Evolutionary conservation across 2,113 vertebrate species (phyloP), one percentile per base, ranked within the genome.

Genomic region (Odocoileus virginianus): DNA sequence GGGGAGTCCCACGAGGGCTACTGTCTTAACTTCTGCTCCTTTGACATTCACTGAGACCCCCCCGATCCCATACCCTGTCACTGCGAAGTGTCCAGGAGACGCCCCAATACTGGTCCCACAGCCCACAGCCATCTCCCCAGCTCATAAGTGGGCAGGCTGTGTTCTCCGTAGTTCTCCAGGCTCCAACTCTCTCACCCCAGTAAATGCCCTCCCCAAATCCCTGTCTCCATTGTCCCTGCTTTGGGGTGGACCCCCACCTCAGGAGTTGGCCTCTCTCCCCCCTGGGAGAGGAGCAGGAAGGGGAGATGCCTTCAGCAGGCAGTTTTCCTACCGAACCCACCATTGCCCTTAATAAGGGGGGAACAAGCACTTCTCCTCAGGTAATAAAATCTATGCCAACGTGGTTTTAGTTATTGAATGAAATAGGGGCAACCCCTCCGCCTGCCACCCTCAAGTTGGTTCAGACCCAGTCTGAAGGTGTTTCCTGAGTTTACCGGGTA

Each of bases 61-160:
- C 33, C 8, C 6, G 19, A 15, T 47, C n/a, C 27, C 19, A 8
- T 2, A 3, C 2, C n/a, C 55, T 19, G n/a, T 27, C 17, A 0
- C 67, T 13, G 67, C 23, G 4, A 57, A n/a, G 28, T 7, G 15
- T 3, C 28, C 25, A 8, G 74, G 28, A 36, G 47, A 43, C 2
- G 4, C 74, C 7, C 74, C 28, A 40, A 3, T 0, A 12, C 47
- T 28, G 15, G 57, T 45, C 19, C 55, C 27, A 43, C 14, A 16
- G 17, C 14, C 28, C 74, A n/a, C 74, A 67, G 93, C 76, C 30
- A 6, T 79, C 40, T 52, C 54, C 58, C 86, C 76, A 7, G 14
- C 5, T 7, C 27, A 9, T 58, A 4, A 0, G 47, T 28, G 57
- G 58, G 25, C 57, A 45, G 74, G 1, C 13, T 8, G 8, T 43